These are phyloP conservation scores for Lepidurus arcticus DNA, from an alignment of 1,140 invertebrate genomes.

Conservation along the genomic window DNA sequence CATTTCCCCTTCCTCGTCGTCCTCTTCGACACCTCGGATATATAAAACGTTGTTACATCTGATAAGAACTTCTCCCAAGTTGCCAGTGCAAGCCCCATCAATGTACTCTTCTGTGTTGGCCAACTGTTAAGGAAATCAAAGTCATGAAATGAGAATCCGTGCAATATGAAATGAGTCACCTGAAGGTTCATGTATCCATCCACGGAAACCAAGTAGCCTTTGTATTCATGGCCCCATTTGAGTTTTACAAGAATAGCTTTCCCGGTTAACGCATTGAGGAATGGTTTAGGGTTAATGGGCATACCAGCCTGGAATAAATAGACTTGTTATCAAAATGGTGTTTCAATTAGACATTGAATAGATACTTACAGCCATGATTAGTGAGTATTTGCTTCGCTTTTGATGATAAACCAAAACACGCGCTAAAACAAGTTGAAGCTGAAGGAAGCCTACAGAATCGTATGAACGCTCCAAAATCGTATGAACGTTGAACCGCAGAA, in stretches of 20 bases:
- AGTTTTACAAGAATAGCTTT: constrained; percentile 96
- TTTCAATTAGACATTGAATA: not conserved
- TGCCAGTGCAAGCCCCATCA: constrained; percentile 83
- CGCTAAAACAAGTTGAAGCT: not conserved
- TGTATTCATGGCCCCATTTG: constrained; percentile 99
- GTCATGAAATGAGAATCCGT: not conserved
- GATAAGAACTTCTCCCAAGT: constrained; percentile 93
- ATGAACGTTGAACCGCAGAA: not conserved
- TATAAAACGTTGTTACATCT: constrained; percentile 99
- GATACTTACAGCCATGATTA: not conserved
- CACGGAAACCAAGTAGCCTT: constrained; percentile 93
- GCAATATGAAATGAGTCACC: constrained; percentile 41
- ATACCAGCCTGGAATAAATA: constrained; percentile 57
- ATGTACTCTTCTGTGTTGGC: constrained; percentile 98
- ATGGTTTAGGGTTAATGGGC: constrained; percentile 99
- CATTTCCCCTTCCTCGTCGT: constrained; percentile 96
- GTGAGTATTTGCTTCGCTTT: not conserved
- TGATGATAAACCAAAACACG: not conserved
- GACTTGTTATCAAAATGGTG: not conserved
- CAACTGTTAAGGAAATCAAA: constrained; percentile 50
- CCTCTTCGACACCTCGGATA: constrained; percentile 91
- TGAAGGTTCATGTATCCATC: constrained; percentile 99
- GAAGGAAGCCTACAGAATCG: not conserved
- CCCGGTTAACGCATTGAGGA: constrained; percentile 93
- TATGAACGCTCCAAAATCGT: not conserved